phyloP scores from a whole-genome alignment of 2,113 vertebrate species.

The Cebidichthys violaceus region DNA sequence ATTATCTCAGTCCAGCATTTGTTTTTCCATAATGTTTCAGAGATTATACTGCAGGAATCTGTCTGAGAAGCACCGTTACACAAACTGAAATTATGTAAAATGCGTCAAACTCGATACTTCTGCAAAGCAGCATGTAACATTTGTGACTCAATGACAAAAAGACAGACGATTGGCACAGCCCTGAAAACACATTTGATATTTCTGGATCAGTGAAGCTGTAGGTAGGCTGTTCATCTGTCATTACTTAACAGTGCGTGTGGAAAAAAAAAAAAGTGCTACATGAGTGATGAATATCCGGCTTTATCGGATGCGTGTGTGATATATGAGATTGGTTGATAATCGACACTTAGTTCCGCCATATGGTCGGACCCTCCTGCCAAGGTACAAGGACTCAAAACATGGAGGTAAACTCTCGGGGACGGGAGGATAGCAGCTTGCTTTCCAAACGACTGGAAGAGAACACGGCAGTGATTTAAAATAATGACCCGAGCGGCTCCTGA shows the following conservation, averaged over 20 bases:
- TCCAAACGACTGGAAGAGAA: conserved; percentile 44
- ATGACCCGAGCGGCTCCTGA: conserved; percentile 50
- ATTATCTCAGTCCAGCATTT: no score
- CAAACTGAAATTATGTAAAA: conserved; percentile 22
- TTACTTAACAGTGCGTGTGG: conserved; percentile 62
- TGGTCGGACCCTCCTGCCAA: conserved; percentile 81
- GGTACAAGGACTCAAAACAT: conserved; percentile 79
- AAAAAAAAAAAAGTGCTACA: conserved; percentile 45
- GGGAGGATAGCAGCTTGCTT: conserved; percentile 36
- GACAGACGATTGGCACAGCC: conserved; percentile 69
- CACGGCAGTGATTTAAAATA: conserved; percentile 54
- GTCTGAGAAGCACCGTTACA: background rate
- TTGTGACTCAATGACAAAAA: conserved; percentile 79
- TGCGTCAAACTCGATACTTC: conserved; percentile 18
- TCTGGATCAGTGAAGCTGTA: conserved; percentile 72
- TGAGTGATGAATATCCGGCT: conserved; percentile 81
- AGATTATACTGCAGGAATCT: conserved; percentile 15
- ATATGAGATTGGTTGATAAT: conserved; percentile 83
- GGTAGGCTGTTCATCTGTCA: conserved; percentile 79
- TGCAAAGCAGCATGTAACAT: conserved; percentile 38
- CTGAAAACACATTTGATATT: conserved; percentile 72
- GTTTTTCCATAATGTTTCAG: background rate
- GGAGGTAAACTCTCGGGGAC: conserved; percentile 67
- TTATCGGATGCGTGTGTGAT: conserved; percentile 80
- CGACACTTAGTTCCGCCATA: conserved; percentile 83